These are phyloP conservation scores for Drosophila erecta DNA, from an alignment of 1,140 invertebrate genomes.

Conservation along the genomic window DNA sequence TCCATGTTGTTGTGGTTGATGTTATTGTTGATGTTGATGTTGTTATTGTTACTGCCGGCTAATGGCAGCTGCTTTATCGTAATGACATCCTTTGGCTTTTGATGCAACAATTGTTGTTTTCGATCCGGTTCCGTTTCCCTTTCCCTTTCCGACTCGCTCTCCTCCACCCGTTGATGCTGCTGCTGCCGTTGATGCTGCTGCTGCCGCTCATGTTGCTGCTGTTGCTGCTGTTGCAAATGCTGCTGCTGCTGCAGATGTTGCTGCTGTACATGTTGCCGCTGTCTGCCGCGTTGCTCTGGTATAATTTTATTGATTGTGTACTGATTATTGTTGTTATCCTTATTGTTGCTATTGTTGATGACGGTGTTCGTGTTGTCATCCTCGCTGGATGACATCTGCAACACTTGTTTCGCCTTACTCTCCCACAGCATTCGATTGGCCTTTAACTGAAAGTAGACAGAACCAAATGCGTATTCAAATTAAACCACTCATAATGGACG, in stretches of 20 bases:
- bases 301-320: constrained; percentile 63
- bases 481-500: constrained; percentile 11
- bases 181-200: constrained; percentile 17
- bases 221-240: constrained; percentile 24
- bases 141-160: constrained; percentile 24
- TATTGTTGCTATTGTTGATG: constrained; percentile 49
- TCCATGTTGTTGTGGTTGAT: constrained; percentile 21
- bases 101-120: constrained; percentile 54
- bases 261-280: constrained; percentile 11
- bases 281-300: constrained; percentile 45
- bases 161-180: constrained; percentile 12
- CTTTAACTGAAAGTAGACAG: constrained; percentile 81
- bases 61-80: constrained; percentile 78
- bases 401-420: constrained; percentile 86
- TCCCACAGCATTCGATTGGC: constrained; percentile 86
- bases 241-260: constrained; percentile 19
- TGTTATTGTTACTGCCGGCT: constrained; percentile 25
- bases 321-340: constrained; percentile 51
- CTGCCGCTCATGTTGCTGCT: constrained; percentile 3
- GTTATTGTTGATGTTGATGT: constrained; percentile 13
- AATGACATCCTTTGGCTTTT: constrained; percentile 78
- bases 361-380: constrained; percentile 43
- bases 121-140: constrained; percentile 34
- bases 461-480: constrained; percentile 9
- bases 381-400: constrained; percentile 77